Base-by-base conservation (phyloP, 2,888 invertebrate species). In the Amphipyra berbera region DNA sequence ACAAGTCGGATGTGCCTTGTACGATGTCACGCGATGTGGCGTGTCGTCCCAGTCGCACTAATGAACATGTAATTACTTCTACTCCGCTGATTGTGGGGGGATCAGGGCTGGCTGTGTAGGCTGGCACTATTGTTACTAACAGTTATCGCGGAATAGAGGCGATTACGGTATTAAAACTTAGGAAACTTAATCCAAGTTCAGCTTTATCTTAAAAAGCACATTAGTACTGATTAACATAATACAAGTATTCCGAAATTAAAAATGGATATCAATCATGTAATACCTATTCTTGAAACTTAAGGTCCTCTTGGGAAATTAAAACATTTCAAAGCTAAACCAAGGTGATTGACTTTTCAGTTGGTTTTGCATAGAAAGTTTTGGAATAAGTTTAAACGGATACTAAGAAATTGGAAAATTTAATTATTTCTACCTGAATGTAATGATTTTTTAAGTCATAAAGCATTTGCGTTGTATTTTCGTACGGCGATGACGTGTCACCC, bases 1-100 rank as follows among this genome's bases (percentile, higher is more conserved):
- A 79, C 76, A 68, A 80, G 79, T 76, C 78, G 80, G 81, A 80
- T 82, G 81, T 80, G 73, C 48, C 78, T 73, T 64, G 78, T 76
- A 73, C 72, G 72, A 69, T 79, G 87, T 84, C 92, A 93, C 91
- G 92, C 92, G 85, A 92, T 83, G 85, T 92, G 77, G 89, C 93
- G 91, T 92, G 92, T 80, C 85, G 82, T 82, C 83, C 79, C 80
- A 79, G 84, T 83, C 85, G 82, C 88, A 84, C 84, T 91, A 92
- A 92, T 92, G 90, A 91, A 90, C 89, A 88, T 87, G 90, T 93
- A 91, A 92, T 92, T 92, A 91, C 88, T 87, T 86, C 85, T 86
- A 82, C 77, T 82, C 77, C 80, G 77, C 68, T 85, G 86, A 88
- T 89, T 88, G 84, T 83, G 82, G 75, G 21, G 21, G 69, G 78